Evolutionary conservation across 2,113 vertebrate species (phyloP), one percentile per base, ranked within the genome.

Genomic region (Vulpes vulpes): DNA sequence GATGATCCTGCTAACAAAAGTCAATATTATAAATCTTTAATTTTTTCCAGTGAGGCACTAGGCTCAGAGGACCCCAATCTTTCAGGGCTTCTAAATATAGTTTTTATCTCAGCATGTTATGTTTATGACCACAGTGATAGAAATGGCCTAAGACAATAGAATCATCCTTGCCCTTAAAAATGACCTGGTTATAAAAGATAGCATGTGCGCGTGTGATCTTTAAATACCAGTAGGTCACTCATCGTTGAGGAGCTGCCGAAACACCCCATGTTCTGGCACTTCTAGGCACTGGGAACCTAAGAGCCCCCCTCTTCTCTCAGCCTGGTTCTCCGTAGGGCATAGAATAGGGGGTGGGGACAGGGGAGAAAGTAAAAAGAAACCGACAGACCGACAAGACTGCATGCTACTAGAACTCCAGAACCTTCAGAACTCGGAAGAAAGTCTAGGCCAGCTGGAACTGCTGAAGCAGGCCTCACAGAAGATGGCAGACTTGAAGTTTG

Each of bases 71-170:
- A 60, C 25, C 17, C 55, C 49, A 43, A 2, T 81, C 59, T 92
- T 84, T 74, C 43, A 79, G 10, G 51, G 53, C n/a, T 83, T 65
- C 25, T 89, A 84, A 69, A 27, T 84, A 51, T 27, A 86, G 30
- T 67, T 90, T 94, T 23, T 51, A 20, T 90, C 62, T 94, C 55
- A 69, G 57, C 38, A 22, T 3, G 11, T 64, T 49, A 17, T 93
- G 60, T 55, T 43, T 67, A 57, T 35, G 82, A 35, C 32, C 32
- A 51, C 25, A 74, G 76, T 86, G 76, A 90, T 32, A 62, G 22
- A 91, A 94, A 91, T 57, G 25, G 32, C 38, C 81, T 38, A 60
- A 91, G 62, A 32, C 59, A 55, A 78, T 71, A 86, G 55, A 96
- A 27, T 76, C 69, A 10, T 30, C 17, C 35, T 96, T 90, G 25